phyloP scores from a whole-genome alignment of 2,888 invertebrate species.

The Troilus luridus region DNA sequence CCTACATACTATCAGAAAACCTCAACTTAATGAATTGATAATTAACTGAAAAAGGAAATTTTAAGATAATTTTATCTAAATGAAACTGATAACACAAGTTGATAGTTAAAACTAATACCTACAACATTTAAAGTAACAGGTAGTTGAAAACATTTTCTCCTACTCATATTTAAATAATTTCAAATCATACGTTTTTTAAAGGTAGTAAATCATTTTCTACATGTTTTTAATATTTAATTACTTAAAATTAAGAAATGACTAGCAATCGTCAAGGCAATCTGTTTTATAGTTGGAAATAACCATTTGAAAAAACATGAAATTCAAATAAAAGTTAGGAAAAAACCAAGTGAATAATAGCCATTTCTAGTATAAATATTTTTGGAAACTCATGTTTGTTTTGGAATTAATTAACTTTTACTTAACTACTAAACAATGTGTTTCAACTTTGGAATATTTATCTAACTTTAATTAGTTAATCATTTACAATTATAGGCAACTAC shows the following conservation, averaged over 20 bases:
- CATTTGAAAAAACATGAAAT: background rate
- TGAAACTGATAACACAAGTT: background rate
- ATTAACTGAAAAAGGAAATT: background rate
- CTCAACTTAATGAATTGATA: background rate
- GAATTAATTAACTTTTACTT: background rate
- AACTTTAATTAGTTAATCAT: background rate
- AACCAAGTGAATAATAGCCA: background rate
- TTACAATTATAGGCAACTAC: background rate
- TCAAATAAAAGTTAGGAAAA: background rate
- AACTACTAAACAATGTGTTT: background rate
- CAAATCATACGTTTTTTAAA: too few species aligned
- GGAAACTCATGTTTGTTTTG: background rate
- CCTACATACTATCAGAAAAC: too few species aligned
- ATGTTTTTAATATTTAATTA: too few species aligned
- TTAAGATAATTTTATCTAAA: background rate
- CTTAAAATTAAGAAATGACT: background rate
- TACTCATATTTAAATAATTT: too few species aligned
- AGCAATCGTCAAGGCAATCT: background rate
- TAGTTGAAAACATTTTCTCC: too few species aligned
- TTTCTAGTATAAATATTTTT: background rate
- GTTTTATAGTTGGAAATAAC: background rate
- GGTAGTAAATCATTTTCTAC: too few species aligned
- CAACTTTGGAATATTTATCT: background rate
- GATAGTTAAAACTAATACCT: background rate
- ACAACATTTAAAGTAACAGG: background rate